Evolutionary conservation across 2,113 vertebrate genomes (phyloP).

Genomic region (Hippocampus barbouri): DNA sequence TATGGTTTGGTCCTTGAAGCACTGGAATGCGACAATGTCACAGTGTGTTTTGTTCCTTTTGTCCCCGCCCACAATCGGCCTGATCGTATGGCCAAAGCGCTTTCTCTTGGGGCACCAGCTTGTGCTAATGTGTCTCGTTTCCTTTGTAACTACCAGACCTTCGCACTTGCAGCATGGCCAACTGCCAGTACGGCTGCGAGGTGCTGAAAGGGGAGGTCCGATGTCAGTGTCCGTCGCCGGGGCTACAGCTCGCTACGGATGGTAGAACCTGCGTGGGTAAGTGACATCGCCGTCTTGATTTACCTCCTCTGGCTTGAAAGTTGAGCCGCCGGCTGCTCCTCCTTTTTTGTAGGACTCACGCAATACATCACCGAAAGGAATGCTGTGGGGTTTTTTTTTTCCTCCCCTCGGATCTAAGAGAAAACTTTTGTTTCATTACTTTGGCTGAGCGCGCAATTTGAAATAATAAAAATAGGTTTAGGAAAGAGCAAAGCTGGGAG

Average conservation of each 20-base stretch:
- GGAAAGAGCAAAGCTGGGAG: slow-evolving; percentile 12
- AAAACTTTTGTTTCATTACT: slow-evolving; percentile 11
- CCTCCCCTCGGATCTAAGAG: background rate
- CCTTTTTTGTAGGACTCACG: background rate
- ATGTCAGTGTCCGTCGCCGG: slow-evolving; percentile 92
- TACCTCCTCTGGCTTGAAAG: slow-evolving; percentile 22
- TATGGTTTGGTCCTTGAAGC: slow-evolving; percentile 10
- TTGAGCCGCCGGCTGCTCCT: slow-evolving; percentile 16
- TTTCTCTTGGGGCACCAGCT: slow-evolving; percentile 18
- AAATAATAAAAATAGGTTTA: slow-evolving; percentile 17
- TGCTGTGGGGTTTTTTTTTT: background rate
- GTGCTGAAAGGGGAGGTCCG: slow-evolving; percentile 87
- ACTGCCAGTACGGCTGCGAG: slow-evolving; percentile 97
- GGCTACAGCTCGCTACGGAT: slow-evolving; percentile 88
- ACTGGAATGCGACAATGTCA: slow-evolving; percentile 54
- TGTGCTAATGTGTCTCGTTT: slow-evolving; percentile 40
- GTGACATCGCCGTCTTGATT: slow-evolving; percentile 64
- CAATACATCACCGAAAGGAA: slow-evolving; percentile 3
- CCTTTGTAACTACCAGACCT: slow-evolving; percentile 69
- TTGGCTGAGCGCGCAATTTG: background rate
- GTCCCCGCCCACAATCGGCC: slow-evolving; percentile 43
- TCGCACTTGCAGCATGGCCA: slow-evolving; percentile 88
- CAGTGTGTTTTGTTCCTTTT: slow-evolving; percentile 36
- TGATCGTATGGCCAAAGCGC: background rate
- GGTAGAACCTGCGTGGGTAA: slow-evolving; percentile 90